Evolutionary conservation across 2,113 vertebrate species (phyloP).

Genomic region (Spheniscus mendiculus): DNA sequence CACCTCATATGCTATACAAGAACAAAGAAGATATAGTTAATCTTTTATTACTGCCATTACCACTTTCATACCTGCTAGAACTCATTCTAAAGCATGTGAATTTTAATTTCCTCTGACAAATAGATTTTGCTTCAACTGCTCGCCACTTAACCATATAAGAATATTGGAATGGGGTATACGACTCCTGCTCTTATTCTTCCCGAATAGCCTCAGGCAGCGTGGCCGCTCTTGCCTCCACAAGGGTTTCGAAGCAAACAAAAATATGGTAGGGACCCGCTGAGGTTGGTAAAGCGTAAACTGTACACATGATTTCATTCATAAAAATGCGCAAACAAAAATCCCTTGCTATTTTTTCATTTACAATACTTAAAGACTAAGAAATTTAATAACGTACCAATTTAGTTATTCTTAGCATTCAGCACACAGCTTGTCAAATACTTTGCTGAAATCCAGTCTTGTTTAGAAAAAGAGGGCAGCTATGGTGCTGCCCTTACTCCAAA

Average conservation of each 20-base stretch:
- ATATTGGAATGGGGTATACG: not conserved
- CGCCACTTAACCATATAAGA: not conserved
- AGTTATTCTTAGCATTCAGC: not conserved
- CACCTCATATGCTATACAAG: not conserved
- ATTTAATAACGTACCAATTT: not conserved
- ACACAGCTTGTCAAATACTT: not conserved
- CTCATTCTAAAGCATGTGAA: not conserved
- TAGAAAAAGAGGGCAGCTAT: not conserved
- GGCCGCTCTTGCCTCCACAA: not conserved
- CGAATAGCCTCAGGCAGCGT: not conserved
- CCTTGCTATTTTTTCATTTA: not conserved
- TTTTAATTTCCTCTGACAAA: not conserved
- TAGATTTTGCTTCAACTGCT: not conserved
- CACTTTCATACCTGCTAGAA: not conserved
- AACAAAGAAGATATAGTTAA: not conserved
- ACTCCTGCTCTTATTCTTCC: not conserved
- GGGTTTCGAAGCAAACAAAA: not conserved
- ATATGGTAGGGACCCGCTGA: not conserved
- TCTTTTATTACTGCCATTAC: not conserved
- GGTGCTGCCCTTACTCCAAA: not conserved
- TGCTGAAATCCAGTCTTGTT: not conserved
- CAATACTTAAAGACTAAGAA: not conserved
- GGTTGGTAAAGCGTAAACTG: not conserved
- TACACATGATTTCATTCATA: not conserved
- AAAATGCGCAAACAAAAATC: accelerated